Evolutionary conservation across 2,888 invertebrate genomes (phyloP), one percentile per base, ranked within the genome.

Genomic region (Allolobophora icterica): DNA sequence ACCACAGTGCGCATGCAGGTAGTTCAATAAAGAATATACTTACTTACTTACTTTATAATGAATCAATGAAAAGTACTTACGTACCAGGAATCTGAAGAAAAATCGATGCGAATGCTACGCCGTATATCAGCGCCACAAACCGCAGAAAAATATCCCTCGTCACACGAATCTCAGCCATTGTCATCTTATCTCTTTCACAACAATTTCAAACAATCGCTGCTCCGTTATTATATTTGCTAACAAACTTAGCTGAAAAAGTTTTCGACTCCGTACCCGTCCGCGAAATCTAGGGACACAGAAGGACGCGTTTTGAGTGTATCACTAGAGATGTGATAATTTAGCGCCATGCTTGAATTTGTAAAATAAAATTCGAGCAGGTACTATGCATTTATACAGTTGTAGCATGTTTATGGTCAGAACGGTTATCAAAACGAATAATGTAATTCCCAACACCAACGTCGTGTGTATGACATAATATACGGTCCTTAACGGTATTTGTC

Each of bases 51-150:
- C n/a, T n/a, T n/a, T 11, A 52, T 3, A 84, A 30, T 84, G 3
- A 84, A 84, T 84, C 35, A 84, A 35, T n/a, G 34, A 84, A 34
- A n/a, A 84, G 84, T 33, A 84, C 33, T 84, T 84, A 21, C 91
- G 91, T 87, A 97, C 97, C 97, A 94, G 97, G 97, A 93, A 97
- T 97, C 95, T 97, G 97, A 91, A 97, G 96, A 95, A 97, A 97
- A 93, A 97, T 96, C 35, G 97, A 97, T 91, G 97, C 95, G 95
- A 97, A 97, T 33, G 97, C 97, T 93, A 97, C 96, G 91, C 97
- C 95, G 94, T 97, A 97, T 93, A 97, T 96, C 83, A 96, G 96
- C 94, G 97, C 96, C 94, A 97, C 96, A 91, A 96, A 96, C 94
- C 97, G 96, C 90, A 97, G 95, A 94, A 97, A 97, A 92, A 97